A percentile compares a stretch with the other conserved stretches of the same genome.
Conservation (phyloP, 1,140 invertebrate species). For the Atta colombica region DNA sequence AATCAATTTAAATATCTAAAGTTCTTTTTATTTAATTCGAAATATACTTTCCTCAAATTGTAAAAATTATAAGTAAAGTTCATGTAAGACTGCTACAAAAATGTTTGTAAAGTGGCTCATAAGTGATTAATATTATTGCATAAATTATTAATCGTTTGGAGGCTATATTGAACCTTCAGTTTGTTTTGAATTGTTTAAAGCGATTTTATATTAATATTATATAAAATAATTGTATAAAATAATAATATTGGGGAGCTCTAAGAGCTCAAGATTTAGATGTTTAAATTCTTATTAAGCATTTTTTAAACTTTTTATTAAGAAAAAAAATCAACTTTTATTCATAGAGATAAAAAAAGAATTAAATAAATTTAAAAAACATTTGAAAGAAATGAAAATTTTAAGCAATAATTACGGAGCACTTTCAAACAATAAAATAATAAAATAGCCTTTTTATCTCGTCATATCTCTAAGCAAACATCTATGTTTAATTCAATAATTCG, state of each 20-base stretch:
- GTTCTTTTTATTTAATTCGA: neutral
- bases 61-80: neutral
- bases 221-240: no score
- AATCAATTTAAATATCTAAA: neutral
- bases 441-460: neutral
- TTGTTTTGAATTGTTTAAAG: no score
- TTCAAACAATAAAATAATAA: neutral
- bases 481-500: conserved; percentile 35
- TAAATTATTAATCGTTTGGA: no score
- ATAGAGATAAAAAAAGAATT: neutral
- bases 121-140: no score
- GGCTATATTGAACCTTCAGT: no score
- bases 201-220: no score
- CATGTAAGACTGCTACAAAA: neutral
- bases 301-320: neutral
- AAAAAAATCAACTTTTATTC: neutral
- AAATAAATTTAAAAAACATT: neutral
- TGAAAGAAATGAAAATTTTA: neutral
- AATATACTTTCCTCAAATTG: neutral
- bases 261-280: neutral
- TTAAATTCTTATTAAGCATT: neutral
- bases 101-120: neutral
- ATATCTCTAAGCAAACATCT: neutral
- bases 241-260: no score
- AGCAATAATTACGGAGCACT: neutral